Conservation (phyloP, 64 coral and sea anemone species). For the Cladopsammia gracilis region DNA sequence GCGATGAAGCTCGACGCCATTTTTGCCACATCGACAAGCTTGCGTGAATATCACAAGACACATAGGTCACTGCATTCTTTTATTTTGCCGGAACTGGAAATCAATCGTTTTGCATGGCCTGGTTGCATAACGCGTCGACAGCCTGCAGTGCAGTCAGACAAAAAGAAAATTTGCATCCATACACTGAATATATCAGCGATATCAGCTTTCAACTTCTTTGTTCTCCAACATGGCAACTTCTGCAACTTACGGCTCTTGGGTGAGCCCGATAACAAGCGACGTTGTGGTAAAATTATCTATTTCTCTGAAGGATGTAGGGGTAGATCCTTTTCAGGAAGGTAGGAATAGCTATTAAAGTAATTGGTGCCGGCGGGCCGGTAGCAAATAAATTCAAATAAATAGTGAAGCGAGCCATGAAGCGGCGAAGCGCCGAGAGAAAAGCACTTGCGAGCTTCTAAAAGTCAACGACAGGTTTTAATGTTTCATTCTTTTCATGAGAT, state of each 20-base stretch:
- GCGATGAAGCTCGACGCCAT: constrained; percentile 56
- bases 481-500: too few relatives aligned
- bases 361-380: too few relatives aligned
- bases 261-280: constrained; percentile 75
- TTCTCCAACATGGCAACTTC: constrained; percentile 31
- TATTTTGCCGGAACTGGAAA: too few relatives aligned
- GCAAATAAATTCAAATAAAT: too few relatives aligned
- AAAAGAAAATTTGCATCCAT: constrained; percentile 1
- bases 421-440: too few relatives aligned
- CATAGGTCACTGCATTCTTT: too few relatives aligned
- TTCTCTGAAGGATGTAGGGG: constrained; percentile 55
- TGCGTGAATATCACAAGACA: background rate
- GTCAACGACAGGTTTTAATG: too few relatives aligned
- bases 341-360: background rate
- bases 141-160: background rate
- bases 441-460: too few relatives aligned
- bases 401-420: too few relatives aligned
- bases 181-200: too few relatives aligned
- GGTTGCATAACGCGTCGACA: too few relatives aligned
- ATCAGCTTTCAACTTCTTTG: background rate
- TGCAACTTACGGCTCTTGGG: constrained; percentile 79
- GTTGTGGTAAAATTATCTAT: constrained; percentile 66
- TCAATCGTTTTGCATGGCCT: too few relatives aligned
- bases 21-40: background rate
- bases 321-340: constrained; percentile 90